A percentile compares a stretch with the other conserved stretches of the same genome.
Conservation (phyloP, 2,888 invertebrate species). For the Sceliomorpha sp. region DNA sequence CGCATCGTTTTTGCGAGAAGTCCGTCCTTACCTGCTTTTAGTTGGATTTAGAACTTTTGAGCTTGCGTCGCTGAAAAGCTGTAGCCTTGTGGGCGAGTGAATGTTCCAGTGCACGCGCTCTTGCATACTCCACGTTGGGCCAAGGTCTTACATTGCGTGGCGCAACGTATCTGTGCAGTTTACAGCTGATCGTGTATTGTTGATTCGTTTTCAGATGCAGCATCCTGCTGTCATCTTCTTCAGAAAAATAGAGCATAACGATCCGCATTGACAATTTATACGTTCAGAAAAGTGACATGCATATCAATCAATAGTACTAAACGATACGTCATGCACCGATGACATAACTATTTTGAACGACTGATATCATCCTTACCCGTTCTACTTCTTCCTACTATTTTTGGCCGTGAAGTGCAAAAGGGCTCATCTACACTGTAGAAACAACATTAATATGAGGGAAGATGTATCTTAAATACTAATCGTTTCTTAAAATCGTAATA, state of each 20-base stretch:
- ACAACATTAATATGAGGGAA: too few species aligned
- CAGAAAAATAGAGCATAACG: not conserved
- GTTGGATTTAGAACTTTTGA: not conserved
- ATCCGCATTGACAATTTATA: too few species aligned
- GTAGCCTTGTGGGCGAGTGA: not conserved
- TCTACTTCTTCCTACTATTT: not conserved
- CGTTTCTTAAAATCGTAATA: not conserved
- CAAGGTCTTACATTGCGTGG: constrained; percentile 50
- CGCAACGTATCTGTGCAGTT: constrained; percentile 30
- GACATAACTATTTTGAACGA: constrained; percentile 6
- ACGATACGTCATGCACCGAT: not conserved
- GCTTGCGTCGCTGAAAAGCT: not conserved
- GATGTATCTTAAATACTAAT: too few species aligned
- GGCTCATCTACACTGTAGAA: too few species aligned
- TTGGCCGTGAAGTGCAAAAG: not conserved
- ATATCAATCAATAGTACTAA: constrained; percentile 1
- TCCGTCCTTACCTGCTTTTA: constrained; percentile 32
- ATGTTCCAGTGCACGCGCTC: constrained; percentile 22
- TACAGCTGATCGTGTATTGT: constrained; percentile 39
- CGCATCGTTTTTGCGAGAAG: constrained; percentile 12
- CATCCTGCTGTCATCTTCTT: constrained; percentile 8
- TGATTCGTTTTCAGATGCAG: constrained; percentile 11
- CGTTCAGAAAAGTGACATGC: not conserved
- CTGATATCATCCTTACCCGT: constrained; percentile 1
- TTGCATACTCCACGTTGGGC: constrained; percentile 28